Evolutionary conservation across 2,888 invertebrate genomes (phyloP), one percentile per base, ranked within the genome.

Genomic region (Dryobota labecula): DNA sequence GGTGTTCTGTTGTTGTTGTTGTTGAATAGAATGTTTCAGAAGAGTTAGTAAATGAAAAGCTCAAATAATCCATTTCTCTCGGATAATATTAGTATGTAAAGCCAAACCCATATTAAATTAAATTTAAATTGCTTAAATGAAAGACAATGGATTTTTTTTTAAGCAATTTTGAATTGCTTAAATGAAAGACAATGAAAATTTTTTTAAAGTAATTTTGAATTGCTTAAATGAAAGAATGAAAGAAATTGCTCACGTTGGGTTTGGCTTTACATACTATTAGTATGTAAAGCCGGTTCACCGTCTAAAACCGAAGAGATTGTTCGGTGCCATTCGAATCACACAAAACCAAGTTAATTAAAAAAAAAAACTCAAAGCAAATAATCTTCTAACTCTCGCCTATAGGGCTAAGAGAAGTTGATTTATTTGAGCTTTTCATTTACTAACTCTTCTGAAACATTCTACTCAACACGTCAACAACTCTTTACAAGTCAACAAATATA

Each of bases 381-480:
- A 13, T 49, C 24, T 13, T 49, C 1, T 13, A 47, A 47, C 49
- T 49, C 24, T 13, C 6, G 49, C 24, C 13, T 24, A 6, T 24
- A 49, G 27, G 13, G 15, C 24, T 49, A 24, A 51, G 24, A 27
- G 15, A 51, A 27, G 18, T 7, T 2, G 6, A 27, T 51, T 15
- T 51, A 51, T 51, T 15, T 51, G 13, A 62, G 33, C 30, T 13
- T 43, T 82, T 47, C 73, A 80, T 80, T 66, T n/a, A 47, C 53
- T 72, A 11, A 13, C 27, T 69, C 8, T 36, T 72, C 73, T 30
- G 36, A 1, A 43, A 43, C 45, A 13, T 84, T 75, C 70, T 84
- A 85, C 83, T 88, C 88, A 84, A 85, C 84, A 85, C 84, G 75
- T 87, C 85, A 86, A 87, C 87, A 85, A 78, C 87, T 86, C 88